These are phyloP conservation scores for Drosophila miranda DNA, from an alignment of 1,140 invertebrate species.

Conservation along the genomic window DNA sequence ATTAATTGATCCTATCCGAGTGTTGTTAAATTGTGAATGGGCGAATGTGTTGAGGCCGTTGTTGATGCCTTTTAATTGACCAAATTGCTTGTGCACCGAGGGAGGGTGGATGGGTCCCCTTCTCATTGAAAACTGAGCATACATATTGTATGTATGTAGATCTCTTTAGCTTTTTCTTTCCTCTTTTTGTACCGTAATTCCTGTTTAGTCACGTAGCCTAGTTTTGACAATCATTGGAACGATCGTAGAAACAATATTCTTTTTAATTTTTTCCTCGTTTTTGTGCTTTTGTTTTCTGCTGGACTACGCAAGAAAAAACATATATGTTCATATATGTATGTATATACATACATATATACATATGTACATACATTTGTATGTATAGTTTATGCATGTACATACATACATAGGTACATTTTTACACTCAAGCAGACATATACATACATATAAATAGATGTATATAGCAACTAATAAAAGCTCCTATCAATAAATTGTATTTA, in stretches of 20 bases:
- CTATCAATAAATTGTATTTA: slow-evolving; percentile 48
- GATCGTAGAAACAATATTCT: slow-evolving; percentile 9
- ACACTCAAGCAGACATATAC: too few species aligned
- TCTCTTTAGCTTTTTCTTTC: neutral
- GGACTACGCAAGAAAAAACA: slow-evolving; percentile 11
- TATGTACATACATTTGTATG: neutral
- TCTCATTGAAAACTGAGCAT: neutral
- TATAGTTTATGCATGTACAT: slow-evolving; percentile 17
- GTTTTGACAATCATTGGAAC: slow-evolving; percentile 36
- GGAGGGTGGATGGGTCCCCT: neutral
- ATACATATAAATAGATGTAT: neutral
- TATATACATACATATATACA: neutral
- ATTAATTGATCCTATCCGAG: slow-evolving; percentile 62
- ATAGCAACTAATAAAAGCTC: slow-evolving; percentile 33
- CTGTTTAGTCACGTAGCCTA: neutral
- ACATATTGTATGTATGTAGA: neutral
- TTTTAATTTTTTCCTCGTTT: slow-evolving; percentile 6
- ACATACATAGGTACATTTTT: slow-evolving; percentile 2
- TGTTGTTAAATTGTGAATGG: slow-evolving; percentile 29
- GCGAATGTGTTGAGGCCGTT: slow-evolving; percentile 1
- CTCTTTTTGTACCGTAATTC: too few species aligned
- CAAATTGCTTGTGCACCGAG: neutral
- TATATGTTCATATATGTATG: too few species aligned
- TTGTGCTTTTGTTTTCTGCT: slow-evolving; percentile 9
- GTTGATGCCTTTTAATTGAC: slow-evolving; percentile 27